phyloP scores from a whole-genome alignment of 2,797 vertebrate species.

The Premnoplex brunnescens region DNA sequence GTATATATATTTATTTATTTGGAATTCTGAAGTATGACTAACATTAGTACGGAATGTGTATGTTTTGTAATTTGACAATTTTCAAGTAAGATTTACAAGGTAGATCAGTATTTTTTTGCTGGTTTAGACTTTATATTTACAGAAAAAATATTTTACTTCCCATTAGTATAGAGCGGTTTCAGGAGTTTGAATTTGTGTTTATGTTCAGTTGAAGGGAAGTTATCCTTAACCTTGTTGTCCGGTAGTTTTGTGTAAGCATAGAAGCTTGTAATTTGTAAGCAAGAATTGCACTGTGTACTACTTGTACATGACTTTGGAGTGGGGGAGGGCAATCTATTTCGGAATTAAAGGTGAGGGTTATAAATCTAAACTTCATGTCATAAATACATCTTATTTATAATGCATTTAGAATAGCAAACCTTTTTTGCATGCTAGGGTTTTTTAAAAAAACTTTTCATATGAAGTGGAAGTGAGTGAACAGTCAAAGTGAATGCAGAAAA shows the following conservation, averaged over 20 bases:
- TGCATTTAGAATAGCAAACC: neutral
- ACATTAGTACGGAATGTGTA: neutral
- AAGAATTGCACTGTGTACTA: neutral
- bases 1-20: neutral
- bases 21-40: neutral
- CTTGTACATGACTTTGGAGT: neutral
- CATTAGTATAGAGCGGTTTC: neutral
- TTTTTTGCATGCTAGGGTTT: neutral
- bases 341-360: neutral
- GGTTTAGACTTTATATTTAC: neutral
- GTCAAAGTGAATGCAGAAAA: neutral
- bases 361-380: neutral
- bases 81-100: neutral
- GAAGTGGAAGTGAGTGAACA: accelerated
- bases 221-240: neutral
- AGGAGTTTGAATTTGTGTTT: neutral
- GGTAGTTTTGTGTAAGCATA: neutral
- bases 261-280: neutral
- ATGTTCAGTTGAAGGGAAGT: neutral
- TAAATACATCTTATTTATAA: neutral
- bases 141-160: neutral
- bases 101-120: neutral
- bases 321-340: neutral
- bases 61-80: neutral
- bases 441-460: neutral